These are phyloP conservation scores for Poeciliopsis gracilis DNA, from an alignment of 2,797 vertebrate genomes.

Conservation along the genomic window DNA sequence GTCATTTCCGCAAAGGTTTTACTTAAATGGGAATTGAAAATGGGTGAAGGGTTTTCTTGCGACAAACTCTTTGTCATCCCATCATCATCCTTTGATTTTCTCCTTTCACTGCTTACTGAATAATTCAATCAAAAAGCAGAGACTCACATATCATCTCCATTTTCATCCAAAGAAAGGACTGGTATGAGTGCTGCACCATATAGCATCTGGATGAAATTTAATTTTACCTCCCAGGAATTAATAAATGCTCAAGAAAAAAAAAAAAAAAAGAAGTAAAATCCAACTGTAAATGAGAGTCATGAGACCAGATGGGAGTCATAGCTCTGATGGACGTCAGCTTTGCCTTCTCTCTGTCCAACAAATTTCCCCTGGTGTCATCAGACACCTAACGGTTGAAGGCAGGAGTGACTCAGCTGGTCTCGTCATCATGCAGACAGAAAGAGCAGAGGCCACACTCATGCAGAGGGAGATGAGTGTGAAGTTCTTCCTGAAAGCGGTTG, in stretches of 20 bases:
- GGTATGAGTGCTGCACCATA: background rate
- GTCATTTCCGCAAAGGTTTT: conserved; percentile 48
- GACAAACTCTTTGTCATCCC: background rate
- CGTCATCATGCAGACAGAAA: conserved; percentile 16
- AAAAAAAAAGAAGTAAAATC: background rate
- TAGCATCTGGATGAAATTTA: conserved; percentile 18
- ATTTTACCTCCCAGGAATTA: conserved; percentile 9
- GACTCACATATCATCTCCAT: background rate
- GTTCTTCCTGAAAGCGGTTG: conserved; percentile 16
- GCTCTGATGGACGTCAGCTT: conserved; percentile 36
- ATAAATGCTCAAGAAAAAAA: background rate
- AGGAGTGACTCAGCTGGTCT: conserved; percentile 39
- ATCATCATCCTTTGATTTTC: conserved; percentile 5
- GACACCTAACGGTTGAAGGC: conserved; percentile 12
- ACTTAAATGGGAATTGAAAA: conserved; percentile 38
- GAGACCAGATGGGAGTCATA: conserved; percentile 21
- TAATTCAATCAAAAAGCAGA: conserved; percentile 10
- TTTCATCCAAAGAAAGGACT: conserved; percentile 16
- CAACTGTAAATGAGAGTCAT: conserved; percentile 16
- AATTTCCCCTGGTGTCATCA: conserved; percentile 37
- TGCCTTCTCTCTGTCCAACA: conserved; percentile 26
- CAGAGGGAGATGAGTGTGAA: conserved; percentile 14
- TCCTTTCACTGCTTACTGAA: background rate
- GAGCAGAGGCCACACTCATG: conserved; percentile 12
- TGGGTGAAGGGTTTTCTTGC: conserved; percentile 18